Evolutionary conservation across 2,888 invertebrate species (phyloP), one percentile per base, ranked within the genome.

Genomic region (Maniola hyperantus): DNA sequence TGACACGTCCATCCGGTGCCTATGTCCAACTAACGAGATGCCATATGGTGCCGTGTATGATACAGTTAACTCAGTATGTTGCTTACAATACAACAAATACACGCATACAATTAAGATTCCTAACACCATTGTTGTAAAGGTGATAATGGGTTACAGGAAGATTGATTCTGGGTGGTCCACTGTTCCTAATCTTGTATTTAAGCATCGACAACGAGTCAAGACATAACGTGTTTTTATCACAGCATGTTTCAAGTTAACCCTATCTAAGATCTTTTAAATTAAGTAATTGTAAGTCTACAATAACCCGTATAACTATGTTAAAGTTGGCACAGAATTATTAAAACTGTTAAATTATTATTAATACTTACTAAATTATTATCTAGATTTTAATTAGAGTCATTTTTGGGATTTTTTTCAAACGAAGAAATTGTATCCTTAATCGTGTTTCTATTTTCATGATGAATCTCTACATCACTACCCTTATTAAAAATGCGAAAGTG

Each of bases 31-130:
- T 80, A 83, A 80, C 81, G 79, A 77, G 82, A 80, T 77, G 78
- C 87, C 89, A 88, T 88, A 88, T 88, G 89, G 88, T 79, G 71
- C 68, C 60, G 77, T 79, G 77, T 72, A 73, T 79, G 67, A 51
- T 44, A 59, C 44, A 62, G 79, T 79, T 84, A 84, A 83, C 85
- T 86, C 82, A 83, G 83, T 54, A 46, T 18, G 63, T 55, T 46
- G 11, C 51, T 53, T 53, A 54, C 46, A 46, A 63, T 13, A 53
- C 33, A 76, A 76, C n/a, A 36, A 50, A 57, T 61, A 20, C 20
- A 64, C 77, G 69, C 61, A 71, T 60, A 71, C 70, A 75, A 69
- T 77, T 76, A 74, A 81, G 76, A 77, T 75, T 75, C 59, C 62
- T 71, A 67, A 10, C 0, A 0, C 5, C 5, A 10, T 36, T 0